Evolutionary conservation across 2,113 vertebrate species (phyloP), one percentile per base, ranked within the genome.

Genomic region (Narcine bancroftii): DNA sequence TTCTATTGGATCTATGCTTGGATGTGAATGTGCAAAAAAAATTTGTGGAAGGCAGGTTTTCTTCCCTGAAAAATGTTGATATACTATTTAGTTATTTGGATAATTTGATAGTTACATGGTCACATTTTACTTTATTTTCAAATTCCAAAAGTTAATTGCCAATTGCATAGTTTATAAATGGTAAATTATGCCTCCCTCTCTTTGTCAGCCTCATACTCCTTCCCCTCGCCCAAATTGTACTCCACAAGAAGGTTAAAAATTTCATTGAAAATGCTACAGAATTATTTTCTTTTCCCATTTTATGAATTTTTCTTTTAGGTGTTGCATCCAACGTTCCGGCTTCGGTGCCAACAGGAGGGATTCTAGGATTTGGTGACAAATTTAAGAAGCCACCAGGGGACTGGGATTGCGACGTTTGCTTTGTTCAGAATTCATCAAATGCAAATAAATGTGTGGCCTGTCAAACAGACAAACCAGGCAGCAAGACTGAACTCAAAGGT

Each of bases 401-500:
- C 93, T 97, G 96, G 96, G 94, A 96, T 33, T 96, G 96, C 94
- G 95, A 96, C 5, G 94, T 93, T 33, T 96, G 96, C 93, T 60
- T 94, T 0, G 96, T 97, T 69, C 93, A 93, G 93, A 97, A 97
- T 92, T 94, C 95, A 94, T 92, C 94, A 21, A 96, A 96, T 87
- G 94, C 93, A 65, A 94, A 94, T 21, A 95, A 95, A 93, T 97
- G 96, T 65, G 9, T 94, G 89, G 93, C 96, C 39, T 96, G 96
- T 94, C 92, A 94, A 92, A 94, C 0, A 93, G 94, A 93, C 6
- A 97, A 96, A 92, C 94, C 96, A 87, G 96, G 97, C 94, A 96
- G 96, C 81, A 96, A 95, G 91, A 93, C 94, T 45, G 97, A 98
- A 93, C 94, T 96, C 87, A 97, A 97, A 98, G 98, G 98, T 99